Evolutionary conservation across 2,888 invertebrate genomes (phyloP).

Genomic region (Raillietiella orientalis): DNA sequence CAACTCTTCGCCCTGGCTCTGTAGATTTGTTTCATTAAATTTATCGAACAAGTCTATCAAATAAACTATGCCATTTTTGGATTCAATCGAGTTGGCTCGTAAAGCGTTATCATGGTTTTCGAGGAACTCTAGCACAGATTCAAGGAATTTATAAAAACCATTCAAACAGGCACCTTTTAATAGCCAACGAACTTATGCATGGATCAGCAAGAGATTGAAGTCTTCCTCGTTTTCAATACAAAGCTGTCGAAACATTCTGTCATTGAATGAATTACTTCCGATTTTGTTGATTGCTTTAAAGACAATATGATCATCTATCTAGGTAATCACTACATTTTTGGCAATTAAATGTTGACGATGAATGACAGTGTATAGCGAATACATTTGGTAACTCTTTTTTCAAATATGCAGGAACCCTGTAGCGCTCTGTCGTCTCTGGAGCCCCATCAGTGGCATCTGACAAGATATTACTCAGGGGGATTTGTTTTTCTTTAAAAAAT

Average conservation of each 20-base stretch:
- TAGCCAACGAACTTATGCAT: conserved; percentile 6
- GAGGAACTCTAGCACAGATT: too few species aligned
- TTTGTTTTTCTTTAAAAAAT: too few species aligned
- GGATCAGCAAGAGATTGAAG: conserved; percentile 6
- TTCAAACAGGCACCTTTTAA: conserved; percentile 7
- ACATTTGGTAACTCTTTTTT: conserved; percentile 6
- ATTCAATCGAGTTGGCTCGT: conserved; percentile 6
- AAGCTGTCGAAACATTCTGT: conserved; percentile 7
- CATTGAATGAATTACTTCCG: conserved; percentile 7
- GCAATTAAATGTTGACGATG: conserved; percentile 5
- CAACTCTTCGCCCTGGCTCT: conserved; percentile 5
- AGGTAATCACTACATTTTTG: conserved; percentile 7
- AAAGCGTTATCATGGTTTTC: too few species aligned
- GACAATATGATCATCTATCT: conserved; percentile 6
- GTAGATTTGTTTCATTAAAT: conserved; percentile 7
- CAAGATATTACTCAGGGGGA: too few species aligned
- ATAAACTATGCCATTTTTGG: too few species aligned
- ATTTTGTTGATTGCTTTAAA: conserved; percentile 7
- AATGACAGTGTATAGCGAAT: conserved; percentile 6
- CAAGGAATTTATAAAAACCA: too few species aligned
- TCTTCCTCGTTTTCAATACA: conserved; percentile 8
- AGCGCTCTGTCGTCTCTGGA: too few species aligned
- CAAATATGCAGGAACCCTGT: too few species aligned
- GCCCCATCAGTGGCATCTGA: too few species aligned
- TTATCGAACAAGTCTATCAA: conserved; percentile 6